Conservation (phyloP, 2,797 vertebrate genomes). For the Sebastolobus alascanus region DNA sequence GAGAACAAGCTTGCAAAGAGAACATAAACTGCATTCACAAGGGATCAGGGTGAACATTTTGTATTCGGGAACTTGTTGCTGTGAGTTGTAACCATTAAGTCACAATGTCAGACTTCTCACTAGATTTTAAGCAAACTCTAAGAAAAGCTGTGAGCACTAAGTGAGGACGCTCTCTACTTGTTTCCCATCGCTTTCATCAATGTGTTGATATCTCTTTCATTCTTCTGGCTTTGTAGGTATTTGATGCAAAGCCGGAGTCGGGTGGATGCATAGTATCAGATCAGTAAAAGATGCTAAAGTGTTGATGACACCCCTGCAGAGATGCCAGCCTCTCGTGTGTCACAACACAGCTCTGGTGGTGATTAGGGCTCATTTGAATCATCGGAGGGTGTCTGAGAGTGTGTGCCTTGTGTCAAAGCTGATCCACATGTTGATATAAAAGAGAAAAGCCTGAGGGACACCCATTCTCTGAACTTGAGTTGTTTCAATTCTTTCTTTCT, state of each 20-base stretch:
- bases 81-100: neutral
- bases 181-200: slow-evolving; percentile 8
- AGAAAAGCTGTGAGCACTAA: slow-evolving; percentile 7
- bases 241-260: slow-evolving; percentile 11
- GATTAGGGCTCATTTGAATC: slow-evolving; percentile 60
- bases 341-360: slow-evolving; percentile 54
- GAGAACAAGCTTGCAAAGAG: neutral
- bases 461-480: slow-evolving; percentile 12
- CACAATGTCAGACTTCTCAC: neutral
- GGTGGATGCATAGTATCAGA: slow-evolving; percentile 34
- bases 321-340: slow-evolving; percentile 62
- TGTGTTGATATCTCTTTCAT: slow-evolving; percentile 7
- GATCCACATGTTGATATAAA: slow-evolving; percentile 28
- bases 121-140: neutral
- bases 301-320: slow-evolving; percentile 74
- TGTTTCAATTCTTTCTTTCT: neutral
- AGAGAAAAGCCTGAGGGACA: slow-evolving; percentile 13
- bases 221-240: slow-evolving; percentile 18
- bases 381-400: slow-evolving; percentile 25
- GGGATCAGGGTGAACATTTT: neutral
- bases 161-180: neutral
- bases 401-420: slow-evolving; percentile 27
- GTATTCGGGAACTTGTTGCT: neutral
- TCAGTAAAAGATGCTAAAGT: slow-evolving; percentile 54
- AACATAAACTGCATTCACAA: neutral